Conservation (phyloP, 2,113 vertebrate species). For the Excalfactoria chinensis region DNA sequence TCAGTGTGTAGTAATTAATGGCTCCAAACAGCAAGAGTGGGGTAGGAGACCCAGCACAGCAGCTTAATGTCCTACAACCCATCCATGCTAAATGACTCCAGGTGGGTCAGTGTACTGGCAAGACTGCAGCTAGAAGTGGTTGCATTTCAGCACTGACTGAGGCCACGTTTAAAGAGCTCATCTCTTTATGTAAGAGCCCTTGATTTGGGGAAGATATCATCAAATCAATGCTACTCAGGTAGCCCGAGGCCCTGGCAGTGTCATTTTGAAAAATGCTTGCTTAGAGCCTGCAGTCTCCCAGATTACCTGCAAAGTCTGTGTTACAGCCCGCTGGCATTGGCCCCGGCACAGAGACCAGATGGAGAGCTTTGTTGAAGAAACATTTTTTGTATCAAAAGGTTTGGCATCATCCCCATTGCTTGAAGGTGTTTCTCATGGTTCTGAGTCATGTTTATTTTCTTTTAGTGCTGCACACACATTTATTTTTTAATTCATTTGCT, state of each 20-base stretch:
- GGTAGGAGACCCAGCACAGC: background rate
- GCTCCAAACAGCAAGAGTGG: background rate
- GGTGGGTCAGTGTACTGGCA: background rate
- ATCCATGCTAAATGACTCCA: background rate
- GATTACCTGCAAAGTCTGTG: conserved; percentile 15
- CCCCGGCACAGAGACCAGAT: conserved; percentile 55
- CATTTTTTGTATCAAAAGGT: conserved; percentile 53
- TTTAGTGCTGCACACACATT: background rate
- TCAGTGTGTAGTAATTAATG: background rate
- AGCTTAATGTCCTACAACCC: background rate
- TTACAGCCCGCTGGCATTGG: conserved; percentile 28
- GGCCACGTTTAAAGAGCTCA: background rate
- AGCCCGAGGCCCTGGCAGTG: conserved; percentile 2
- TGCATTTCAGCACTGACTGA: background rate
- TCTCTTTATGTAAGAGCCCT: background rate
- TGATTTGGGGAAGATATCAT: background rate
- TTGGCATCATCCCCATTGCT: conserved; percentile 54
- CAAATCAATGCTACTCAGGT: background rate
- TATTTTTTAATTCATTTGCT: conserved; percentile 38
- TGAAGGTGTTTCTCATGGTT: conserved; percentile 67
- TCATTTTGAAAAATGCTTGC: background rate
- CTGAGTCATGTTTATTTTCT: conserved; percentile 59
- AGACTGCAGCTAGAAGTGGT: background rate
- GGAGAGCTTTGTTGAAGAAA: conserved; percentile 52
- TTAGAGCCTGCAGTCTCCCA: background rate